Base-by-base conservation (phyloP, 2,797 vertebrate species). In the Buceros bicornis region DNA sequence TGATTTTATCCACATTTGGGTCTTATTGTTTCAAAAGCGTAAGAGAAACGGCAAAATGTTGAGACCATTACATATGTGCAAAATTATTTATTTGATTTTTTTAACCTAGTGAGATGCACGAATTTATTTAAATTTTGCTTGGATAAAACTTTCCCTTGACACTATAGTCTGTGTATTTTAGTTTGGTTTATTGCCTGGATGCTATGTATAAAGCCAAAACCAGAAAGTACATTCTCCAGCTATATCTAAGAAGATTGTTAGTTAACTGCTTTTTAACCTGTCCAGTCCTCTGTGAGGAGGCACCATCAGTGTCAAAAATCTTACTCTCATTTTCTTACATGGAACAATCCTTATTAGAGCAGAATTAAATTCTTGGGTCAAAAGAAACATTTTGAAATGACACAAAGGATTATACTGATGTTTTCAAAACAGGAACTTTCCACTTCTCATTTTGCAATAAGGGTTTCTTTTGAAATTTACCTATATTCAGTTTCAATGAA, bases 1-100 rank as follows among this genome's bases (percentile, higher is more conserved):
- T 85, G n/a, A 92, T 92, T 96, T 96, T 95, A 93, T 85, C 45
- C 90, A 74, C 88, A 93, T 81, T 97, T 92, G 83, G 17, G 74
- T 87, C 72, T 94, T 94, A 90, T 22, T 96, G 83, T 95, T 95
- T 93, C 82, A 90, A 93, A 95, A 90, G 74, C 2, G 2, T 53
- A 87, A 87, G 53, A 85, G 37, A 88, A 95, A 93, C 65, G 73
- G 87, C 53, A 94, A 87, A 92, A 90, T 31, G 67, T 89, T 80
- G 57, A 94, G 71, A 78, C 50, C 24, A 89, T 95, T 90, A 89
- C 77, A 66, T 64, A 87, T 54, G 67, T 78, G 47, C 53, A 94
- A 92, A 95, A 93, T 85, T 94, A 87, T 89, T 93, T 87, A 71
- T 70, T 90, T 94, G 31, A 50, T 77, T 80, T 91, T 73, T 82